Percentiles rank a stretch among this genome's conserved stretches.
phyloP scores from a whole-genome alignment of 1,140 invertebrate species.

The Orius laevigatus region DNA sequence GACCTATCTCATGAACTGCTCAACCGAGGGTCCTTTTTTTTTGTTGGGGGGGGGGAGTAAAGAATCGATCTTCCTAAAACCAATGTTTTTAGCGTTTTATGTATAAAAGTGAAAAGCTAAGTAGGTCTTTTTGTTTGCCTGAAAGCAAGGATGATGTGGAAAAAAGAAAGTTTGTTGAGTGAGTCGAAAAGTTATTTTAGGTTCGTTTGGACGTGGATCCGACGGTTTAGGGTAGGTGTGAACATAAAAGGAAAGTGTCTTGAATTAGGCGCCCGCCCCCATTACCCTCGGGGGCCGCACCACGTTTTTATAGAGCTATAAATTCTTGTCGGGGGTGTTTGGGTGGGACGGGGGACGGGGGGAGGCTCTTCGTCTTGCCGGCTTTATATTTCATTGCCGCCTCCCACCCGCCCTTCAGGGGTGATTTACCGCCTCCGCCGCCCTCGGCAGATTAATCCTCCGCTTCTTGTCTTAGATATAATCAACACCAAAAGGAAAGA shows the following conservation, averaged over 20 bases:
- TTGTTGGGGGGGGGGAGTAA: no score
- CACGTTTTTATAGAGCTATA: conserved; percentile 10
- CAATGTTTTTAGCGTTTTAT: no score
- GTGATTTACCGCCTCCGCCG: conserved; percentile 5
- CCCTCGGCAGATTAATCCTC: conserved; percentile 8
- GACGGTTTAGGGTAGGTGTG: neutral
- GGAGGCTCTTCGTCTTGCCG: conserved; percentile 7
- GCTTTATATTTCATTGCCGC: conserved; percentile 8
- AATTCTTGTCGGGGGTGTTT: conserved; percentile 3
- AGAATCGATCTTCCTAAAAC: no score
- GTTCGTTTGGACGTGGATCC: no score
- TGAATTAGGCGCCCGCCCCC: conserved; percentile 4
- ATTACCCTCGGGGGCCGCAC: neutral
- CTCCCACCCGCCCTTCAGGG: neutral
- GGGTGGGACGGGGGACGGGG: neutral
- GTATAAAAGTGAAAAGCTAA: no score
- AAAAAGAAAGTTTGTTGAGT: no score
- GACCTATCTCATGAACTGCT: no score
- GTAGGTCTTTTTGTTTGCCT: no score
- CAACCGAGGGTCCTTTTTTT: no score
- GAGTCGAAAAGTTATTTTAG: no score
- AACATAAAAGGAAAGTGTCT: conserved; percentile 9
- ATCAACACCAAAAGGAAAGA: conserved; percentile 5
- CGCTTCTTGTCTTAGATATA: conserved; percentile 7
- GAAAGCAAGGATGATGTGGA: no score